Percentiles rank a stretch among this genome's conserved stretches.
These are phyloP conservation scores for Hippoglossus stenolepis DNA, from an alignment of 2,113 vertebrate genomes.

Conservation along the genomic window DNA sequence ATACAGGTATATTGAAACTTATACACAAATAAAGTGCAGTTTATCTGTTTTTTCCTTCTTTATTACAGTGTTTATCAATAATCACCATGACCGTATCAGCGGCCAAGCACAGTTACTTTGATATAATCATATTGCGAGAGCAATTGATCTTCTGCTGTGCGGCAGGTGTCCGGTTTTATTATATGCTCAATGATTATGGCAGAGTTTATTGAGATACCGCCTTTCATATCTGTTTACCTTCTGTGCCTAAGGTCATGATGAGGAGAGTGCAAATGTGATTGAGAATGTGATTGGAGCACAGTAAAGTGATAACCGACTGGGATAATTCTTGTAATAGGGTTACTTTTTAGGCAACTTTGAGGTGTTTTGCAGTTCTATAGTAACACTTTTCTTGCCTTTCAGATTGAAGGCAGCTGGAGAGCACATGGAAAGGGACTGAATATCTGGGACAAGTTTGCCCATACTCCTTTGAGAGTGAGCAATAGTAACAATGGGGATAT, in stretches of 20 bases:
- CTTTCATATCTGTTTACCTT: background rate
- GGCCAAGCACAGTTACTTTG: background rate
- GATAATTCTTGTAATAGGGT: no score
- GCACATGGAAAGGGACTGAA: slow-evolving; percentile 37
- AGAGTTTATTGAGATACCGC: slow-evolving; percentile 7
- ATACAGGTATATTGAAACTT: background rate
- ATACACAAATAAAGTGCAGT: background rate
- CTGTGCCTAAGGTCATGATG: slow-evolving; percentile 26
- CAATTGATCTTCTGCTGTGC: background rate
- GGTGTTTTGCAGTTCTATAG: no score
- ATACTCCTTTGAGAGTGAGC: slow-evolving; percentile 29
- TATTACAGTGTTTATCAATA: background rate
- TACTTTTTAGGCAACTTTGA: no score
- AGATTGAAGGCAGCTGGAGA: slow-evolving; percentile 51
- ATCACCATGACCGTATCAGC: background rate
- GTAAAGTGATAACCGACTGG: background rate
- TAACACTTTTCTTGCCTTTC: background rate
- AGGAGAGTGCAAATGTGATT: background rate
- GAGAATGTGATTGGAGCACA: background rate
- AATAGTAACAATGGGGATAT: slow-evolving; percentile 26
- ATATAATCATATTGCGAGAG: background rate
- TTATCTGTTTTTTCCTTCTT: background rate
- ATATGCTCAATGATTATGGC: background rate
- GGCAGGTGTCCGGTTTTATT: background rate
- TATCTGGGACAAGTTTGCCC: slow-evolving; percentile 44